These are phyloP conservation scores for Alviniconcha strummeri DNA, from an alignment of 2,888 invertebrate genomes.

Conservation along the genomic window DNA sequence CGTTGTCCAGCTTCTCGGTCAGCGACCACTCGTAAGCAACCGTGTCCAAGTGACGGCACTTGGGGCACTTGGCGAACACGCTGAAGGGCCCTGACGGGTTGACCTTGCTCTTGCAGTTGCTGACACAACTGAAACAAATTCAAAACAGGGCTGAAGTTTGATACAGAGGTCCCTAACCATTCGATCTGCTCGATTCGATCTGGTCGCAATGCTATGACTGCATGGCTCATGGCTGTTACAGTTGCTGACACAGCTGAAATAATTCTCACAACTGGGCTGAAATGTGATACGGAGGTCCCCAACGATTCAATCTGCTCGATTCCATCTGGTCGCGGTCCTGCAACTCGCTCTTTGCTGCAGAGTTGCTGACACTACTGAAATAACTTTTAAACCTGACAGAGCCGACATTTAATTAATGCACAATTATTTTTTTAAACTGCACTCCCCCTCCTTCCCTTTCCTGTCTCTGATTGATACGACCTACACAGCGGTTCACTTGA, in stretches of 20 bases:
- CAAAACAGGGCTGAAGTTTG: not conserved
- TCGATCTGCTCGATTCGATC: too few relatives aligned
- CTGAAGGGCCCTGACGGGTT: slow-evolving; percentile 56
- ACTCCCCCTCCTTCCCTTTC: too few relatives aligned
- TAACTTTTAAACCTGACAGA: too few relatives aligned
- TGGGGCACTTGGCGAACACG: slow-evolving; percentile 43
- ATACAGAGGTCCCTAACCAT: not conserved
- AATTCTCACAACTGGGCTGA: not conserved
- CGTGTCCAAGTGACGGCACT: slow-evolving; percentile 46
- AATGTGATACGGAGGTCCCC: not conserved
- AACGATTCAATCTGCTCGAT: too few relatives aligned
- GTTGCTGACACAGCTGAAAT: slow-evolving; percentile 51
- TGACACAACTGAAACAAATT: slow-evolving; percentile 47
- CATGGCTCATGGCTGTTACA: slow-evolving; percentile 50
- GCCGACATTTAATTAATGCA: too few relatives aligned
- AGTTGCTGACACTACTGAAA: slow-evolving; percentile 42
- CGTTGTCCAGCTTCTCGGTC: slow-evolving; percentile 35
- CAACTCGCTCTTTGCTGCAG: slow-evolving; percentile 43
- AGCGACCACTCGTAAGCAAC: slow-evolving; percentile 50
- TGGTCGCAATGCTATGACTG: too few relatives aligned
- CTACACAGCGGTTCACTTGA: too few relatives aligned
- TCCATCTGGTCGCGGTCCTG: too few relatives aligned
- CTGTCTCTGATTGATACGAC: too few relatives aligned
- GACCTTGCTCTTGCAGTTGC: slow-evolving; percentile 56
- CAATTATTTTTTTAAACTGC: too few relatives aligned